These are phyloP conservation scores for Syrphus vitripennis DNA, from an alignment of 2,888 invertebrate genomes.

Conservation along the genomic window DNA sequence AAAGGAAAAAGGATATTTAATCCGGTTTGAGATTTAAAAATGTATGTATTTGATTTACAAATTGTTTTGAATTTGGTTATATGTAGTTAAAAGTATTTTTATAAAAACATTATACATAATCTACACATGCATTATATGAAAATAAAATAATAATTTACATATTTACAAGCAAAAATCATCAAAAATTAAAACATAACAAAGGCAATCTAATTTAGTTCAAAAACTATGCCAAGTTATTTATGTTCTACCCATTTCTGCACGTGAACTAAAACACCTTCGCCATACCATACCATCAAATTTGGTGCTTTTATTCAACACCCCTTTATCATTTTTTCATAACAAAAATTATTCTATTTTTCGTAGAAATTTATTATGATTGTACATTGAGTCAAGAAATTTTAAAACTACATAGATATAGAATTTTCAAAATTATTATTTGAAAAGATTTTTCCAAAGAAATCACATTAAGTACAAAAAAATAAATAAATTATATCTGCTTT, in stretches of 20 bases:
- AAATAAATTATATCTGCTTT: not conserved
- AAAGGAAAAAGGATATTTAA: no score
- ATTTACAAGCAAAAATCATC: not conserved
- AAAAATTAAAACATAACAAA: constrained; percentile 15
- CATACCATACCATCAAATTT: not conserved
- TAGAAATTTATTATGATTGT: not conserved
- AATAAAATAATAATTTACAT: not conserved
- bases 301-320: constrained; percentile 1
- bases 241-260: constrained; percentile 29
- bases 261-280: constrained; percentile 21
- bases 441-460: no score
- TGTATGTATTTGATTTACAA: no score
- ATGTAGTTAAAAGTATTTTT: no score
- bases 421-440: no score
- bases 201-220: constrained; percentile 46
- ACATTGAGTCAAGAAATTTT: constrained; percentile 38
- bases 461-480: no score
- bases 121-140: not conserved
- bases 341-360: constrained; percentile 5
- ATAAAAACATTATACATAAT: not conserved
- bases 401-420: no score
- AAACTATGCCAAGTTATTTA: constrained; percentile 64
- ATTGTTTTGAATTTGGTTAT: no score
- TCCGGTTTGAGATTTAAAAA: no score
- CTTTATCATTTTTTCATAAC: constrained; percentile 9